Evolutionary conservation across 2,797 vertebrate genomes (phyloP), one percentile per base, ranked within the genome.

Genomic region (Gobionotothen gibberifrons): DNA sequence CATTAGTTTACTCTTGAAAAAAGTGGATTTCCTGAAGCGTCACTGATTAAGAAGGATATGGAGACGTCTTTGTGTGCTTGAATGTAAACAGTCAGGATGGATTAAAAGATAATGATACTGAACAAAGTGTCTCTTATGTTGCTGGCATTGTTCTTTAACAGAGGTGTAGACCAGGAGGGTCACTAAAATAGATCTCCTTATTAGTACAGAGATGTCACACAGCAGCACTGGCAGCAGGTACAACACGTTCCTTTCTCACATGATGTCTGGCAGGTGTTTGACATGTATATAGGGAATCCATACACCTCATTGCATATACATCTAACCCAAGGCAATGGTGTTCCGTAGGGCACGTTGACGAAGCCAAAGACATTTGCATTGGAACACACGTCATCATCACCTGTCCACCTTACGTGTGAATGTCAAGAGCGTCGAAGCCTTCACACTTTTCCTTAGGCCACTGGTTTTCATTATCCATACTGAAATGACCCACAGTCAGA

Each of bases 291-390:
- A 55, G 62, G 59, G 43, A 67, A 62, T 74, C 48, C 19, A 11
- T 51, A 49, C 52, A 71, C n/a, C 58, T 76, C 66, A 62, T 77
- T 81, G 58, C 53, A 40, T 70, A 70, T 69, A 39, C 66, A 59
- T 82, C 44, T 49, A 14, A 74, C 43, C 58, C 47, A 52, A 57
- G 36, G 74, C 67, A 49, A 49, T 43, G 57, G 56, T 26, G 72
- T 74, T 78, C 59, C 15, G 4, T 19, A 16, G 46, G 49, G 69
- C 58, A 42, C 5, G 1, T 0, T 56, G 39, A 62, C 19, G 1
- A 40, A 74, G 59, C 43, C 68, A 29, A 57, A 68, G 16, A 26
- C 29, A 56, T 77, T 83, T 63, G 32, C 56, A 55, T 70, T 4
- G 19, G 32, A 42, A 59, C 55, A 48, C 58, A 12, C 3, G 4